Evolutionary conservation across 2,888 invertebrate species (phyloP), one percentile per base, ranked within the genome.

Genomic region (Caenorhabditis sp.): DNA sequence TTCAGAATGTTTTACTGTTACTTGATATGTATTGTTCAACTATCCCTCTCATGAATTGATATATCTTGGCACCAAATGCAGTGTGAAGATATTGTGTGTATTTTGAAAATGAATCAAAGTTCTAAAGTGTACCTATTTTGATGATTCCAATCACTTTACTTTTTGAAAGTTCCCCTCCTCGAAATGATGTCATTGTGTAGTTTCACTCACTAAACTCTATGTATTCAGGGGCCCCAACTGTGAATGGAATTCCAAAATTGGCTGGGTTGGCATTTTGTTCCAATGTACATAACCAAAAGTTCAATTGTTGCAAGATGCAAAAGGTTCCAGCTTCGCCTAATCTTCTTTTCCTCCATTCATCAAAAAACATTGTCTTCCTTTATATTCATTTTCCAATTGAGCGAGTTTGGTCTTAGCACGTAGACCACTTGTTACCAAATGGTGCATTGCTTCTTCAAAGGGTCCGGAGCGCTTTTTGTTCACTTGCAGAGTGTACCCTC

Each of bases 331-430:
- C 59, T 35, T 14, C 24, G 26, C 44, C 61, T 51, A 72, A 59
- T 47, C 31, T 19, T 58, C 44, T 66, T n/a, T n/a, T n/a, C n/a
- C n/a, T 7, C 38, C 31, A 66, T 76, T 68, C 68, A 68, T 68
- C 76, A 69, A 76, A 66, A 56, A 75, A 22, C 64, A 68, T 35
- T 63, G n/a, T n/a, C n/a, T 61, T 51, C 61, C 72, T 70, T 70
- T 56, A 56, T 47, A 79, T 70, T 79, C 79, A 79, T 64, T 70
- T 70, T 70, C 70, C 79, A 70, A 79, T 70, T 64, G 56, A 79
- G 56, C 64, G 58, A 35, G 16, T 68, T 64, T 47, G 24, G 41
- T 26, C 38, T n/a, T 16, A 69, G 69, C 77, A 77, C 68, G 76
- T 76, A 76, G 69, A 54, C 64, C 68, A 47, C 68, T 51, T 76